Conservation (phyloP, 2,797 vertebrate genomes). For the Ctenopoma kingsleyae region DNA sequence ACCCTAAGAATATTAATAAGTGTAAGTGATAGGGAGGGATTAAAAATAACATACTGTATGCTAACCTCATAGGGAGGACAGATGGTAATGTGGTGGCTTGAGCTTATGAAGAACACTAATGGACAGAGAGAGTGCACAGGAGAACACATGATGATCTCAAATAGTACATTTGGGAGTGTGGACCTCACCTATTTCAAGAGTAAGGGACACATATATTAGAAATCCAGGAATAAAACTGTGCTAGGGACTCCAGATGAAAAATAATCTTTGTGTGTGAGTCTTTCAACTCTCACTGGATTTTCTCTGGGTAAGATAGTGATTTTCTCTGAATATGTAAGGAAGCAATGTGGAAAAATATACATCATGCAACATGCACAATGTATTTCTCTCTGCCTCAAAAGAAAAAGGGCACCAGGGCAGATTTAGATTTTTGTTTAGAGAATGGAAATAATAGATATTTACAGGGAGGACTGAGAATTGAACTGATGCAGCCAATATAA, state of each 20-base stretch:
- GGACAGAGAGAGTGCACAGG: slow-evolving; percentile 46
- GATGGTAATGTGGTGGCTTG: slow-evolving; percentile 55
- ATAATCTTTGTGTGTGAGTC: slow-evolving; percentile 39
- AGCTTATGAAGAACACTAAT: slow-evolving; percentile 58
- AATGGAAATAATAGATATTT: slow-evolving; percentile 36
- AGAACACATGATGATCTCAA: slow-evolving; percentile 69
- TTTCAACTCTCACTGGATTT: slow-evolving; percentile 31
- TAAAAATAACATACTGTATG: slow-evolving; percentile 71
- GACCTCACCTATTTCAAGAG: slow-evolving; percentile 46
- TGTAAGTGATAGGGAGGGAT: slow-evolving; percentile 64
- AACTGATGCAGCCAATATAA: slow-evolving; percentile 44
- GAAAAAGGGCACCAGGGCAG: slow-evolving; percentile 17
- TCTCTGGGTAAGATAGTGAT: slow-evolving; percentile 60
- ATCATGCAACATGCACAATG: slow-evolving; percentile 27
- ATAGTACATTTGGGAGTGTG: slow-evolving; percentile 65
- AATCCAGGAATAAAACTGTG: slow-evolving; percentile 54
- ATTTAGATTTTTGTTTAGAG: slow-evolving; percentile 31
- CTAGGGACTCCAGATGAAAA: slow-evolving; percentile 55
- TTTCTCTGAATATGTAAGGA: slow-evolving; percentile 44
- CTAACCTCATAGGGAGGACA: slow-evolving; percentile 58
- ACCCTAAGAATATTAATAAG: slow-evolving; percentile 69
- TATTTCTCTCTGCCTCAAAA: slow-evolving; percentile 12
- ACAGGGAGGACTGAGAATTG: slow-evolving; percentile 43
- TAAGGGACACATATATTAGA: slow-evolving; percentile 44
- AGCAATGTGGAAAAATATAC: slow-evolving; percentile 45